A percentile compares a stretch with the other conserved stretches of the same genome.
Conservation (phyloP, 2,113 vertebrate species). For the Columba livia region DNA sequence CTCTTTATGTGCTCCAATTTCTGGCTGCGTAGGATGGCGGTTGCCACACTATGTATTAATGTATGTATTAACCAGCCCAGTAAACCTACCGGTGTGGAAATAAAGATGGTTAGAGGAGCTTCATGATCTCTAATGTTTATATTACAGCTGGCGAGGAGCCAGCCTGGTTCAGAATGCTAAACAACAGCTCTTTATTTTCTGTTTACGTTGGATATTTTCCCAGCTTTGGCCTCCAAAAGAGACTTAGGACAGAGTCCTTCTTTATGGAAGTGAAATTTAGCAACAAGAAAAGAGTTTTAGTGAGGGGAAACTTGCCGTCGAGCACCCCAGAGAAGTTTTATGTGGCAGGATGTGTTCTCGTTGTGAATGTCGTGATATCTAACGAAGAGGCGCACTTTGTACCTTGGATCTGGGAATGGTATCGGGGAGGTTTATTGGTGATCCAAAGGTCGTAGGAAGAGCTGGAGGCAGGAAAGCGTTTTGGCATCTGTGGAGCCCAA, state of each 20-base stretch:
- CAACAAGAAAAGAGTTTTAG: background rate
- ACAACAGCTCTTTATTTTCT: constrained; percentile 1
- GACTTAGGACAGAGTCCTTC: background rate
- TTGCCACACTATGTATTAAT: background rate
- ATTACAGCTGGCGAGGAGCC: background rate
- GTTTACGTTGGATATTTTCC: background rate
- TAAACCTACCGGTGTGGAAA: constrained; percentile 12
- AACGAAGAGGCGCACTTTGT: accelerated
- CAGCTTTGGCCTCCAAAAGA: background rate
- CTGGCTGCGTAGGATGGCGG: background rate
- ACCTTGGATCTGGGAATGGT: background rate
- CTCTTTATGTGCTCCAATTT: background rate
- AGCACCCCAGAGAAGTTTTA: background rate
- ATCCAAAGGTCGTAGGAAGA: accelerated
- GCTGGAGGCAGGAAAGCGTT: accelerated
- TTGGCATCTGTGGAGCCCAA: accelerated
- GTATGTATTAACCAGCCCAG: background rate
- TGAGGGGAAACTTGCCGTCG: background rate
- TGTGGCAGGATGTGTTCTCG: background rate
- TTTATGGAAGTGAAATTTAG: background rate
- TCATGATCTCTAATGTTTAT: background rate
- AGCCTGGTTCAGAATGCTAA: constrained; percentile 8
- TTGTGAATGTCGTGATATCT: background rate
- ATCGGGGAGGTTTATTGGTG: background rate
- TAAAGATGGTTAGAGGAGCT: background rate